A percentile compares a stretch with the other conserved stretches of the same genome.
Evolutionary conservation across 2,797 vertebrate genomes (phyloP).

Genomic region (Ciconia nigra): DNA sequence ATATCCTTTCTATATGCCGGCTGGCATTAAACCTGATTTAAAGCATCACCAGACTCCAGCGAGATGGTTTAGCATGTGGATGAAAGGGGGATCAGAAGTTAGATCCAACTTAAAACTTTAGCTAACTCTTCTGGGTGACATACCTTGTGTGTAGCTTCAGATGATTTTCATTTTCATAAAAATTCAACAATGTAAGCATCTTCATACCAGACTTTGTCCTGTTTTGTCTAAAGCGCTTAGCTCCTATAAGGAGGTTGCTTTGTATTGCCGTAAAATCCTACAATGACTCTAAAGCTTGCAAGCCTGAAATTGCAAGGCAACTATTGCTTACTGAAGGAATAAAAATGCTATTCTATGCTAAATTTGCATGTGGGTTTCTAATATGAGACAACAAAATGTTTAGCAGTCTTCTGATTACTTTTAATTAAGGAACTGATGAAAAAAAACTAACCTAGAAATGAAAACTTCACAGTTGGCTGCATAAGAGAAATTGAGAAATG

Average conservation of each 20-base stretch:
- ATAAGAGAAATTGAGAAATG: background rate
- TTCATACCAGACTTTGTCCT: background rate
- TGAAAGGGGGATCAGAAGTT: background rate
- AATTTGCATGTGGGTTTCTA: background rate
- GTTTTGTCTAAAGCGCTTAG: background rate
- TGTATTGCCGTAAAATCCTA: background rate
- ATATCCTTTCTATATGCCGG: background rate
- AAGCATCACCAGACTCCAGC: background rate
- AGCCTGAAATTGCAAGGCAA: constrained; percentile 4
- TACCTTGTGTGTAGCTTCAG: background rate
- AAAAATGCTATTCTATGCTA: background rate
- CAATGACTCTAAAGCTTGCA: background rate
- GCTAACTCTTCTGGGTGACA: background rate
- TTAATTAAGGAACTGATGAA: constrained; percentile 19
- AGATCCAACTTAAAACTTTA: background rate
- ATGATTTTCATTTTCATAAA: background rate
- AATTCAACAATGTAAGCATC: background rate
- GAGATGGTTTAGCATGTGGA: background rate
- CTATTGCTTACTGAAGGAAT: background rate
- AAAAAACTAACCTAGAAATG: constrained; percentile 3
- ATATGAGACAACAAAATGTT: background rate
- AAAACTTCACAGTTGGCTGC: background rate
- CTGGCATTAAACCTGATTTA: background rate
- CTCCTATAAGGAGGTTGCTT: background rate
- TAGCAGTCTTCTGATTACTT: background rate